phyloP scores from a whole-genome alignment of 2,888 invertebrate genomes.

The Mythimna vitellina region DNA sequence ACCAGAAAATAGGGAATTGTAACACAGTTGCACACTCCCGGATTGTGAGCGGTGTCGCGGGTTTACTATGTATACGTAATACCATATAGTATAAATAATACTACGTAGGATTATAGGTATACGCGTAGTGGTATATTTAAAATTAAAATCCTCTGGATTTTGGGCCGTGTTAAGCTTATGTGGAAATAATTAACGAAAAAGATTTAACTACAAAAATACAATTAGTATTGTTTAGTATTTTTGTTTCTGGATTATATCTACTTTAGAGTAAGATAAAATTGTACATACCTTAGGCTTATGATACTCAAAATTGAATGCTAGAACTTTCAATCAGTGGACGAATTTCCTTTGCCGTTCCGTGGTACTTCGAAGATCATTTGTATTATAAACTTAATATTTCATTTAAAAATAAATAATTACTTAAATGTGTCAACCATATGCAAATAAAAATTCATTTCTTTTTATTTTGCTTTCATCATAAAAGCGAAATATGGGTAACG shows the following conservation, averaged over 20 bases:
- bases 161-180: not conserved
- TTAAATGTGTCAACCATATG: not conserved
- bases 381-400: not conserved
- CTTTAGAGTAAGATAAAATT: too few species aligned
- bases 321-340: too few species aligned
- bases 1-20: conserved; percentile 66
- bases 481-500: conserved; percentile 23
- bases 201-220: not conserved
- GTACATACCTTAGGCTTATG: too few species aligned
- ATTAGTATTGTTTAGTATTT: too few species aligned
- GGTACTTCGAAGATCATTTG: not conserved
- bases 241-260: too few species aligned
- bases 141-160: not conserved
- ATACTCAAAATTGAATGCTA: too few species aligned
- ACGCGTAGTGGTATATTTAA: not conserved
- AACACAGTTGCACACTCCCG: conserved; percentile 34
- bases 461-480: conserved; percentile 12
- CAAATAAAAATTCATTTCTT: not conserved
- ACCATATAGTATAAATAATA: not conserved
- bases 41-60: conserved; percentile 5
- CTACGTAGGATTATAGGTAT: too few species aligned
- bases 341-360: too few species aligned
- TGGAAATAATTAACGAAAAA: not conserved
- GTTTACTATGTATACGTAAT: conserved; percentile 14
- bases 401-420: not conserved